phyloP scores from a whole-genome alignment of 2,113 vertebrate genomes.

The Caranx melampygus region DNA sequence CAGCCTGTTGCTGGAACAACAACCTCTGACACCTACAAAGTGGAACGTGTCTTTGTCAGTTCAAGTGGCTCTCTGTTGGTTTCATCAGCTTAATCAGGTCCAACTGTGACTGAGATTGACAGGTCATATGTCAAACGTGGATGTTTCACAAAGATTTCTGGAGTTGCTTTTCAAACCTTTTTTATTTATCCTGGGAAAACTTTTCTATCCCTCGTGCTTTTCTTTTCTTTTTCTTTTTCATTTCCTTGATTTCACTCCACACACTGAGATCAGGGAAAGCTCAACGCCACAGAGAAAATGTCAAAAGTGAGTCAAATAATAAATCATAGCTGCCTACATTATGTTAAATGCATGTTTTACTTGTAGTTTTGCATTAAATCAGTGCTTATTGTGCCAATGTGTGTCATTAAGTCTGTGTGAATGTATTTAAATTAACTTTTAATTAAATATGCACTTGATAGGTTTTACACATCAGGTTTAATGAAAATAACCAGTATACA shows the following conservation, averaged over 20 bases:
- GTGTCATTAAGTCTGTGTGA: too few relatives aligned
- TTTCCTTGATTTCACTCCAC: constrained; percentile 35
- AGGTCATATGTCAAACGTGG: constrained; percentile 46
- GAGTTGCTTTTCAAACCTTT: constrained; percentile 40
- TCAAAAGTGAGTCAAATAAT: constrained; percentile 1
- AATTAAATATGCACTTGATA: too few relatives aligned
- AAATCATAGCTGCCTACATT: background rate
- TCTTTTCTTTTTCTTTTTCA: background rate
- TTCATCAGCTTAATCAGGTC: constrained; percentile 64
- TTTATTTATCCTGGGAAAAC: constrained; percentile 40
- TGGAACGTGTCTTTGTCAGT: constrained; percentile 52
- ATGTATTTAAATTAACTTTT: too few relatives aligned
- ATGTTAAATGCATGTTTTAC: background rate
- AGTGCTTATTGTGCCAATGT: too few relatives aligned
- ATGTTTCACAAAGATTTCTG: constrained; percentile 46
- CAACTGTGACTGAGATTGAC: constrained; percentile 56
- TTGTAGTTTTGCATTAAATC: too few relatives aligned
- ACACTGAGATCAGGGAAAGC: constrained; percentile 13
- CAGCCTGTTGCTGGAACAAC: constrained; percentile 55
- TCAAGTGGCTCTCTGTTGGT: constrained; percentile 62
- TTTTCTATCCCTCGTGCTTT: constrained; percentile 38
- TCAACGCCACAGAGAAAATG: background rate
- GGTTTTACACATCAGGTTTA: too few relatives aligned
- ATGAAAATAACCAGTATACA: too few relatives aligned
- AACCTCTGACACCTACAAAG: constrained; percentile 45